Percentiles rank a stretch among this genome's conserved stretches.
These are phyloP conservation scores for Eriosoma lanigerum DNA, from an alignment of 1,140 invertebrate species.

Conservation along the genomic window DNA sequence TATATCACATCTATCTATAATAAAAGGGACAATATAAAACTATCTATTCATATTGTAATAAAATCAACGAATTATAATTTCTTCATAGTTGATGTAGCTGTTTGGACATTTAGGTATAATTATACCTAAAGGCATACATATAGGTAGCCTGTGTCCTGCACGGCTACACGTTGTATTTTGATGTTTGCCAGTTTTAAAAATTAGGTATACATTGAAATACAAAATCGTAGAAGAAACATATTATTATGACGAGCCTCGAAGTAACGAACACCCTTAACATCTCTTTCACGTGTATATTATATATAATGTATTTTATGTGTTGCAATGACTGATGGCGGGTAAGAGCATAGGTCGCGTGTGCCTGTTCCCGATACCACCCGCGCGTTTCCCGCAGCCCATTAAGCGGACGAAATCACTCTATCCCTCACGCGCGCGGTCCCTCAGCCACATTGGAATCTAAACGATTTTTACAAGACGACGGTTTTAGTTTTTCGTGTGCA, in stretches of 20 bases:
- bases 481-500: neutral
- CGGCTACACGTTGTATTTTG: too few species aligned
- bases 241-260: neutral
- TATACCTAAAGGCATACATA: too few species aligned
- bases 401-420: slow-evolving; percentile 10
- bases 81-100: too few species aligned
- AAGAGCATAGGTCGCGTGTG: slow-evolving; percentile 47
- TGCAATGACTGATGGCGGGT: slow-evolving; percentile 38
- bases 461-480: slow-evolving; percentile 19
- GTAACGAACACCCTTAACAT: neutral
- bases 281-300: neutral
- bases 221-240: neutral
- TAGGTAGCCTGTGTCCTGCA: too few species aligned
- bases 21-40: too few species aligned
- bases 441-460: neutral
- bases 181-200: too few species aligned
- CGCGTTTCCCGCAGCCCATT: slow-evolving; percentile 21
- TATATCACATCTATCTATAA: too few species aligned
- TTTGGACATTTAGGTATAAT: too few species aligned
- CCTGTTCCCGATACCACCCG: slow-evolving; percentile 30
- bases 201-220: too few species aligned
- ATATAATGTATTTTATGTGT: neutral
- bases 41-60: too few species aligned
- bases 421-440: neutral
- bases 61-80: too few species aligned